Evolutionary conservation across 1,140 invertebrate species (phyloP).

Genomic region (Drosophila leontia): DNA sequence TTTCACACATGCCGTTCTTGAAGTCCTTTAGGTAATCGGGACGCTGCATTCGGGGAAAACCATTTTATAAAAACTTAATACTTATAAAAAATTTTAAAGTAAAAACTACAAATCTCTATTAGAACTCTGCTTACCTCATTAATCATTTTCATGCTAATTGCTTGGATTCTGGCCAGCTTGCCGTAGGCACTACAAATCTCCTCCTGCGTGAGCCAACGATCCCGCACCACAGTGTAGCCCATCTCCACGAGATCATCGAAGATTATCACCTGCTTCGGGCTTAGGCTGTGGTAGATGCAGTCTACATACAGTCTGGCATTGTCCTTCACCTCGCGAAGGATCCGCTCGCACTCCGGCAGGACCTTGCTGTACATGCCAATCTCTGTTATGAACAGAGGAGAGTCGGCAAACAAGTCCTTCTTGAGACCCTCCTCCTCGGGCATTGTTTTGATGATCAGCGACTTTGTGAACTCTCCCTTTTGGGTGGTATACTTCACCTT

Average conservation of each 20-base stretch:
- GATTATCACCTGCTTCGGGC: conserved; percentile 50
- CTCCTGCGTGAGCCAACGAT: conserved; percentile 28
- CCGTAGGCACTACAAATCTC: conserved; percentile 44
- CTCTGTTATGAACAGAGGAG: conserved; percentile 59
- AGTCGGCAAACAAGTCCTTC: conserved; percentile 47
- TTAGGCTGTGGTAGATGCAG: conserved; percentile 56
- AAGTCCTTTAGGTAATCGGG: conserved; percentile 46
- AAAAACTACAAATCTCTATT: not conserved
- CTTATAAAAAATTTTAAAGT: too few species aligned
- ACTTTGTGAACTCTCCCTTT: conserved; percentile 14
- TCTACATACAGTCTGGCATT: conserved; percentile 27
- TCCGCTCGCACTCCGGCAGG: conserved; percentile 55
- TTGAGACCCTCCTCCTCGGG: conserved; percentile 59
- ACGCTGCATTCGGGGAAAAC: conserved; percentile 5
- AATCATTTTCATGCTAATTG: conserved; percentile 49
- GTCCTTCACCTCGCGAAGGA: conserved; percentile 45
- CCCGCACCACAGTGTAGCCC: conserved; percentile 55
- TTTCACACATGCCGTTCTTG: conserved; percentile 18
- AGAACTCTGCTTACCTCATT: conserved; percentile 36
- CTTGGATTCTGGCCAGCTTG: conserved; percentile 66
- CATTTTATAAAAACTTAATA: not conserved
- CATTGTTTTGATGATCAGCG: conserved; percentile 72
- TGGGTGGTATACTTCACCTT: conserved; percentile 18
- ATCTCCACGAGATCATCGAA: conserved; percentile 62
- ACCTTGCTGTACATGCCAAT: conserved; percentile 63